phyloP scores from a whole-genome alignment of 2,113 vertebrate genomes.

The Cathartes aura region DNA sequence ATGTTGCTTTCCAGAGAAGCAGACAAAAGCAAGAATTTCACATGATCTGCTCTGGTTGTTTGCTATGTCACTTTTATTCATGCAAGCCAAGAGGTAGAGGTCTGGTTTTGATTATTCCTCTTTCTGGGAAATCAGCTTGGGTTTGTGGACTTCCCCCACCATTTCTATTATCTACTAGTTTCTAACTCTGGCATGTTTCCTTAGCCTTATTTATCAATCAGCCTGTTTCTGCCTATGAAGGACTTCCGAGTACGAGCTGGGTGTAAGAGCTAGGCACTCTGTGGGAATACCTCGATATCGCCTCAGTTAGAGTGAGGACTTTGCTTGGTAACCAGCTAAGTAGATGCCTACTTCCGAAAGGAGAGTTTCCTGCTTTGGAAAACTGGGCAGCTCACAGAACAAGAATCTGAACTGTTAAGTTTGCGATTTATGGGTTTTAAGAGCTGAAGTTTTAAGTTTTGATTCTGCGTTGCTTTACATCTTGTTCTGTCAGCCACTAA shows the following conservation, averaged over 20 bases:
- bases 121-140: background rate
- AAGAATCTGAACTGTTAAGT: background rate
- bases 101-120: background rate
- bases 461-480: background rate
- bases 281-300: fast-evolving
- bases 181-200: background rate
- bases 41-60: background rate
- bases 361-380: background rate
- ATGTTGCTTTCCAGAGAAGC: background rate
- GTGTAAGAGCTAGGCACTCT: background rate
- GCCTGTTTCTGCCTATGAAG: background rate
- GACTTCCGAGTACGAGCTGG: fast-evolving
- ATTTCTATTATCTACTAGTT: fast-evolving
- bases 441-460: background rate
- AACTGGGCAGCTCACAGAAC: background rate
- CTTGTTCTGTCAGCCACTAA: background rate
- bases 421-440: background rate
- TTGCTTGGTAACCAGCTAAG: background rate
- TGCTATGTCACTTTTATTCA: background rate
- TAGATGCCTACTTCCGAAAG: background rate
- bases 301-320: background rate
- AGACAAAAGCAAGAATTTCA: background rate
- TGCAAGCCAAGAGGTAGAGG: background rate
- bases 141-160: background rate
- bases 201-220: background rate